These are phyloP conservation scores for Lycodopsis pacificus DNA, from an alignment of 2,797 vertebrate genomes.

Conservation along the genomic window DNA sequence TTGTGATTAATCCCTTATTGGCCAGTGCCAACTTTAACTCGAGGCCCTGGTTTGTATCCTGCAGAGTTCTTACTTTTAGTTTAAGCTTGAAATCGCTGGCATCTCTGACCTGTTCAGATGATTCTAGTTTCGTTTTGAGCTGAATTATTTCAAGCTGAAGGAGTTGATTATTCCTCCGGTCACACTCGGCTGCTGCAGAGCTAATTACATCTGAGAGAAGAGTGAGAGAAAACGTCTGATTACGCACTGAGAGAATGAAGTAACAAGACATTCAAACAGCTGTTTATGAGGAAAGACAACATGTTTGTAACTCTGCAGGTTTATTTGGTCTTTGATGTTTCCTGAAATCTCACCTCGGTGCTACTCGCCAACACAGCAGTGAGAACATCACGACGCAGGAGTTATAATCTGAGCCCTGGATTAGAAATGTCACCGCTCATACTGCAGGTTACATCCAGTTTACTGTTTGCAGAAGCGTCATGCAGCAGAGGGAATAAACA, in stretches of 20 bases:
- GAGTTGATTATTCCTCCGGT: background rate
- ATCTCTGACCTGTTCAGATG: no score
- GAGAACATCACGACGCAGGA: background rate
- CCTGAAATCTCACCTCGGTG: background rate
- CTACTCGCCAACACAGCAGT: background rate
- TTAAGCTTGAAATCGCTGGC: no score
- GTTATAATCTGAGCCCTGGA: background rate
- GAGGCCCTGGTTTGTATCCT: no score
- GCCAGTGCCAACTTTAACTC: no score
- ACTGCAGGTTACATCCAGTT: background rate
- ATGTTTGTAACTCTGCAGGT: constrained; percentile 21
- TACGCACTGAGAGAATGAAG: constrained; percentile 30
- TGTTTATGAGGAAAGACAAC: background rate
- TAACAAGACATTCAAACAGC: constrained; percentile 16
- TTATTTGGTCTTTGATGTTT: background rate
- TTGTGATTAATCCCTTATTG: no score
- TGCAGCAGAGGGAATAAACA: background rate
- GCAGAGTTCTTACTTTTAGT: no score
- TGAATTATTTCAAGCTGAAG: no score
- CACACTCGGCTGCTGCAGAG: constrained; percentile 10
- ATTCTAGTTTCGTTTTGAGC: no score
- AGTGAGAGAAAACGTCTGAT: constrained; percentile 20
- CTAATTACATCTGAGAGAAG: constrained; percentile 24
- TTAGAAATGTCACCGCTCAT: background rate
- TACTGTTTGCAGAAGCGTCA: background rate